A percentile compares a stretch with the other conserved stretches of the same genome.
These are phyloP conservation scores for Ranitomeya variabilis DNA, from an alignment of 2,113 vertebrate species.

Conservation along the genomic window DNA sequence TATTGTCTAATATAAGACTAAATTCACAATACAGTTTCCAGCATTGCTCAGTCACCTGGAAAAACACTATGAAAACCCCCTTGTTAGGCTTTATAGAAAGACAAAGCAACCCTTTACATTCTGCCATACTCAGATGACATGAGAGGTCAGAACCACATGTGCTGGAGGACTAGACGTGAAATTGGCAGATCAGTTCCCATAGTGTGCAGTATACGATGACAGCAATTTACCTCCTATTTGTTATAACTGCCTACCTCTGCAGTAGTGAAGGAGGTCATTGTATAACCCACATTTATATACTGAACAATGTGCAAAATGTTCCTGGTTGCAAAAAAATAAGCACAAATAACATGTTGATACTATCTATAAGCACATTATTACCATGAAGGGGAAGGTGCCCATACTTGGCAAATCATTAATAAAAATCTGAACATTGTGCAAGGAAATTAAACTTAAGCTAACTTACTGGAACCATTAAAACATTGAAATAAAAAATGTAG, in stretches of 20 bases:
- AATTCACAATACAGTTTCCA: neutral
- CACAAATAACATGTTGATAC: no score
- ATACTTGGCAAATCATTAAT: no score
- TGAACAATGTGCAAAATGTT: no score
- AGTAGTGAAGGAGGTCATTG: neutral
- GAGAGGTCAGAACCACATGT: neutral
- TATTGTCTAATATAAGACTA: neutral
- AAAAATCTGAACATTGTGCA: no score
- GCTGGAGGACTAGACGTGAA: neutral
- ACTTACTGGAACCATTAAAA: no score
- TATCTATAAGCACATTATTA: no score
- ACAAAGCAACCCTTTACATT: conserved; percentile 10
- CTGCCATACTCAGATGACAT: conserved; percentile 5
- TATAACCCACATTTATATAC: neutral
- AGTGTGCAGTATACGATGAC: neutral
- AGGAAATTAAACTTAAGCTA: no score
- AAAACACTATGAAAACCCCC: neutral
- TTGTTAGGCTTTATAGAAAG: neutral
- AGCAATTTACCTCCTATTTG: neutral
- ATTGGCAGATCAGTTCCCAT: neutral
- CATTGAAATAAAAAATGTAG: no score
- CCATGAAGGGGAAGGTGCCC: no score
- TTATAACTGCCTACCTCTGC: neutral
- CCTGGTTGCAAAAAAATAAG: no score
- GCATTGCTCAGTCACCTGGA: neutral